Percentiles rank a stretch among this genome's conserved stretches.
Evolutionary conservation across 2,113 vertebrate genomes (phyloP).

Genomic region (Ondatra zibethicus): DNA sequence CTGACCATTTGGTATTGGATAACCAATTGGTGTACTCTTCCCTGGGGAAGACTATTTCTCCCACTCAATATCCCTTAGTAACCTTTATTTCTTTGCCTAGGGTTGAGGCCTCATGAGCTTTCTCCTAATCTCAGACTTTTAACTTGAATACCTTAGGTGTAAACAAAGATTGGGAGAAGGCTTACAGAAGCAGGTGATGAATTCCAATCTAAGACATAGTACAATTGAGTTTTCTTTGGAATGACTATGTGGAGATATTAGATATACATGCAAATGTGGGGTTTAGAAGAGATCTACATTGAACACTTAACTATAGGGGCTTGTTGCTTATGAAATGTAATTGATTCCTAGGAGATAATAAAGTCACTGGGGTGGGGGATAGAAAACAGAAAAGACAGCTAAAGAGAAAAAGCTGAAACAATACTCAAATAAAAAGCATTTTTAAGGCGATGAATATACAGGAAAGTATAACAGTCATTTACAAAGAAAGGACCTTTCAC

Average conservation of each 20-base stretch:
- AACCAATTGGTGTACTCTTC: neutral
- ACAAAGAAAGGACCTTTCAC: neutral
- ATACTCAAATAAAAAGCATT: neutral
- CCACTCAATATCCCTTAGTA: neutral
- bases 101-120: neutral
- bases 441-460: constrained; percentile 18
- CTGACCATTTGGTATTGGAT: neutral
- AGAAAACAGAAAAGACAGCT: constrained; percentile 16
- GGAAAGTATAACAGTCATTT: neutral
- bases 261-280: neutral
- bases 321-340: constrained; percentile 14
- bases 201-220: neutral
- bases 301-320: neutral
- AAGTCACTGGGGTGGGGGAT: neutral
- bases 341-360: neutral
- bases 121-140: neutral
- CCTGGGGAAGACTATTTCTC: neutral
- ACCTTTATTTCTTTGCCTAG: neutral
- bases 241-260: neutral
- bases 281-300: constrained; percentile 22
- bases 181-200: neutral
- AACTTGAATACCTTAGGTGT: neutral
- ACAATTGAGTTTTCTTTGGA: constrained; percentile 28
- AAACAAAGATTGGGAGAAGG: neutral
- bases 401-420: constrained; percentile 14